A percentile compares a stretch with the other conserved stretches of the same genome.
Evolutionary conservation across 2,113 vertebrate genomes (phyloP).

Genomic region (Osmerus mordax): DNA sequence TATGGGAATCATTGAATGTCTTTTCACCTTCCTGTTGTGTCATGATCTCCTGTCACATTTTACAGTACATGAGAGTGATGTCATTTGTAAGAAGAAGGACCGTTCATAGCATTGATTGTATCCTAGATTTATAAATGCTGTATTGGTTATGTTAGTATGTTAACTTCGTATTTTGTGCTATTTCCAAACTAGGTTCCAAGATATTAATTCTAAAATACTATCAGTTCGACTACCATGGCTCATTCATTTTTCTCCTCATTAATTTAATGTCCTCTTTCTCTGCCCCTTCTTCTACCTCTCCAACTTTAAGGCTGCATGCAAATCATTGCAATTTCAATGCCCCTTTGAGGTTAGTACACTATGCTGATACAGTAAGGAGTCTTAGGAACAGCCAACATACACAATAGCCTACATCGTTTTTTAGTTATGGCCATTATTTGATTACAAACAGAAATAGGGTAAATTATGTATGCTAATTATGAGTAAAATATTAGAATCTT

Average conservation of each 20-base stretch:
- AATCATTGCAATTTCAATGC: constrained; percentile 67
- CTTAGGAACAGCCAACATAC: too few species aligned
- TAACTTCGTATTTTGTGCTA: constrained; percentile 52
- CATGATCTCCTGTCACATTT: too few species aligned
- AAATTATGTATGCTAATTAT: background rate
- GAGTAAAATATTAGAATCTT: too few species aligned
- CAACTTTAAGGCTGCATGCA: constrained; percentile 67
- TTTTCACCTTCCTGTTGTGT: too few species aligned
- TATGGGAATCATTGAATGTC: too few species aligned
- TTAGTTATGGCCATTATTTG: background rate
- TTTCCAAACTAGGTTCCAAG: constrained; percentile 60
- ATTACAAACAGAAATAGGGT: background rate
- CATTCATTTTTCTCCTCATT: constrained; percentile 73
- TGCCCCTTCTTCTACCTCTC: constrained; percentile 58
- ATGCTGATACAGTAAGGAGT: too few species aligned
- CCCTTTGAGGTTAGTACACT: constrained; percentile 54
- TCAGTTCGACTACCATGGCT: constrained; percentile 73
- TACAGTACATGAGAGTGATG: too few species aligned
- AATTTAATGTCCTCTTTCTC: constrained; percentile 68
- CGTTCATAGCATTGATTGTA: too few species aligned
- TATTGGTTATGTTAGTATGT: constrained; percentile 2
- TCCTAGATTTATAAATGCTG: too few species aligned
- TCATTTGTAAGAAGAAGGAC: background rate
- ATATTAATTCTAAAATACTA: constrained; percentile 65
- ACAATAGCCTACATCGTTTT: background rate